Conservation (phyloP, 2,113 vertebrate genomes). For the Rhodinocichla rosea region DNA sequence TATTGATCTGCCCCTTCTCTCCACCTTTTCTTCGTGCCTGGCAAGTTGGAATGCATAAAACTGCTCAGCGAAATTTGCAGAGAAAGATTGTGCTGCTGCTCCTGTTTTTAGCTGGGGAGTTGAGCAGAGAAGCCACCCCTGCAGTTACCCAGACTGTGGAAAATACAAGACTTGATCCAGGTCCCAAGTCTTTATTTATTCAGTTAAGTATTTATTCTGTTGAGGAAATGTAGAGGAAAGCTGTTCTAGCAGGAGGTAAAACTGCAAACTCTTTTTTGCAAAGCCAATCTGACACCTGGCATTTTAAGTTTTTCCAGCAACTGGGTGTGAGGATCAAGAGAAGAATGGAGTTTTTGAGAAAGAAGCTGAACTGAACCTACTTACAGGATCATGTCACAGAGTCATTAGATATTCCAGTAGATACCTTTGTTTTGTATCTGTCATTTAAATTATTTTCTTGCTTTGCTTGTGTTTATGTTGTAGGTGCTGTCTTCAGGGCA, state of each 20-base stretch:
- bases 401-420: neutral
- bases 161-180: neutral
- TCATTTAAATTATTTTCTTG: neutral
- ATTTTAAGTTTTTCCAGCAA: slow-evolving; percentile 1
- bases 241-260: slow-evolving; percentile 18
- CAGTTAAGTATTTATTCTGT: slow-evolving; percentile 17
- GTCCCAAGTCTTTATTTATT: neutral
- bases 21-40: neutral
- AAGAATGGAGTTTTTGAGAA: neutral
- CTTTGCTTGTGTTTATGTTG: slow-evolving; percentile 32
- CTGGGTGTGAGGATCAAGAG: neutral
- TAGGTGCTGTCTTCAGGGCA: slow-evolving; percentile 91
- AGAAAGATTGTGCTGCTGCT: neutral
- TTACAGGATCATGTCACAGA: neutral
- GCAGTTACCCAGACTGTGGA: neutral
- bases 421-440: neutral
- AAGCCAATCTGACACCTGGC: neutral
- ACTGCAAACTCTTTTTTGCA: neutral
- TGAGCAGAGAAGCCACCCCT: neutral
- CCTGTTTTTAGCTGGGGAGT: neutral
- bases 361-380: neutral
- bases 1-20: neutral
- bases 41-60: neutral
- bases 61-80: neutral
- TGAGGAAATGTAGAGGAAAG: neutral